Conservation (phyloP, 2,797 vertebrate genomes). For the Pangasius krempfi region DNA sequence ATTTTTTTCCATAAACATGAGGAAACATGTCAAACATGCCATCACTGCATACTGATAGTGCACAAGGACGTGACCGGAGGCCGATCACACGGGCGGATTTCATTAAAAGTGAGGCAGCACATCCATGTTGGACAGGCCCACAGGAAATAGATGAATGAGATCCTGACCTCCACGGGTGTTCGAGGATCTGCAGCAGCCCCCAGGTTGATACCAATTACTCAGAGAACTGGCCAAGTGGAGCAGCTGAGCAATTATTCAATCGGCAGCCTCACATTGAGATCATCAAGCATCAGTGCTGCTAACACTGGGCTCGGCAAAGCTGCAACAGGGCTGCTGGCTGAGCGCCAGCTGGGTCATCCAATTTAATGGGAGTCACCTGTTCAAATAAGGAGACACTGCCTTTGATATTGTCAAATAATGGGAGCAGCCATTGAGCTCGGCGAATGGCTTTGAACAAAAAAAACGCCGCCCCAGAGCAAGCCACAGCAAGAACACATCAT, state of each 20-base stretch:
- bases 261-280: constrained; percentile 49
- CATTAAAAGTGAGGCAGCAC: constrained; percentile 52
- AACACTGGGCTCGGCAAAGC: constrained; percentile 38
- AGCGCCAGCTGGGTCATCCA: constrained; percentile 67
- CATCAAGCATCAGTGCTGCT: constrained; percentile 40
- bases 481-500: constrained; percentile 75
- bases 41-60: constrained; percentile 46
- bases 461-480: constrained; percentile 61
- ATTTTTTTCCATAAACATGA: constrained; percentile 53
- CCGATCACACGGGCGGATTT: constrained; percentile 40
- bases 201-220: constrained; percentile 61
- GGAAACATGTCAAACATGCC: constrained; percentile 41
- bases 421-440: constrained; percentile 72
- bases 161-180: constrained; percentile 63
- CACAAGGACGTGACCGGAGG: constrained; percentile 43
- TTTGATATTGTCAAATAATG: constrained; percentile 75
- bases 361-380: constrained; percentile 82
- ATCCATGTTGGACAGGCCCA: constrained; percentile 48
- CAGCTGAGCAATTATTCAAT: constrained; percentile 64
- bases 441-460: constrained; percentile 67
- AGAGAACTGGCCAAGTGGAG: constrained; percentile 58
- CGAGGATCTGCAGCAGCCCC: constrained; percentile 48
- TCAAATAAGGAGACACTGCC: constrained; percentile 74
- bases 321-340: constrained; percentile 62
- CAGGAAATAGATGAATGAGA: constrained; percentile 68